Conservation (phyloP, 2,888 invertebrate species). For the Luperina nickerlii region DNA sequence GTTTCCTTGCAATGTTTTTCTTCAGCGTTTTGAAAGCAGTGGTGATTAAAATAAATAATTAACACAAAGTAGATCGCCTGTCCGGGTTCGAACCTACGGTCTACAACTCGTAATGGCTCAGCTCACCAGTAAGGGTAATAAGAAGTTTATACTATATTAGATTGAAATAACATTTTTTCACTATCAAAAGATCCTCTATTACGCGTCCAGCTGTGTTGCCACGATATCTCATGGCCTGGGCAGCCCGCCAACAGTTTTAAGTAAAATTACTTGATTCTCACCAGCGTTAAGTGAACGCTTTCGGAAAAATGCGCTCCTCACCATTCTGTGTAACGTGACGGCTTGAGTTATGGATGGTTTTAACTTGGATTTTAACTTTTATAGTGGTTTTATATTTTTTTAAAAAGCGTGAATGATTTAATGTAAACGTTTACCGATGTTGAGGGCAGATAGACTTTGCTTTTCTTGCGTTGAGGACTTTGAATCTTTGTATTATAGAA, state of each 20-base stretch:
- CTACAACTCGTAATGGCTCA: no score
- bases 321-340: conserved; percentile 18
- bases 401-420: conserved; percentile 25
- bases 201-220: conserved; percentile 39
- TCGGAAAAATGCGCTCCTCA: conserved; percentile 30
- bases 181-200: background rate
- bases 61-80: no score
- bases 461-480: background rate
- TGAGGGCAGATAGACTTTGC: background rate
- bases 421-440: conserved; percentile 11
- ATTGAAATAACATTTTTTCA: background rate
- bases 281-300: conserved; percentile 41
- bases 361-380: conserved; percentile 3
- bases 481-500: background rate
- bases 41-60: no score
- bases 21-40: no score
- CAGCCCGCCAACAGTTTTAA: conserved; percentile 51
- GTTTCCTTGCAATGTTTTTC: no score
- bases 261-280: conserved; percentile 52
- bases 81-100: no score
- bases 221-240: conserved; percentile 51
- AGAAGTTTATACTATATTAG: background rate
- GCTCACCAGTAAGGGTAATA: background rate
- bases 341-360: conserved; percentile 48
- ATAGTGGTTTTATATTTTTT: conserved; percentile 26